Evolutionary conservation across 2,888 invertebrate species (phyloP).

Genomic region (Orthonevra nobilis): DNA sequence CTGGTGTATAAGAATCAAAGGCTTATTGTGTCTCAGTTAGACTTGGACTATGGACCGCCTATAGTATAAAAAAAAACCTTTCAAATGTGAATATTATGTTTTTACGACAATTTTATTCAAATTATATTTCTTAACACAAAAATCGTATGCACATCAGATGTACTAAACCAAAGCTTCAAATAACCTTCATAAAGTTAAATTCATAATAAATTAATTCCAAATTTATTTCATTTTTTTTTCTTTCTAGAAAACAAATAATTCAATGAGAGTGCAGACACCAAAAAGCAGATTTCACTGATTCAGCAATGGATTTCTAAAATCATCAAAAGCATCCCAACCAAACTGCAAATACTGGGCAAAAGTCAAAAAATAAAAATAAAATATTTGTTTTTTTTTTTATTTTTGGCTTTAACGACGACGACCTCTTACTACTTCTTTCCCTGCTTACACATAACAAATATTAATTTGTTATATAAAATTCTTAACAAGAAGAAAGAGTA

Average conservation of each 20-base stretch:
- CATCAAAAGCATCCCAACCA: slow-evolving; percentile 44
- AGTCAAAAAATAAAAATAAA: slow-evolving; percentile 65
- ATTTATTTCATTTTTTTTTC: slow-evolving; percentile 4
- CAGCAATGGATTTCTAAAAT: slow-evolving; percentile 63
- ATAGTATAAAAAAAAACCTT: too few species aligned
- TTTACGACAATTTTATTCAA: too few species aligned
- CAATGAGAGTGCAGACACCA: slow-evolving; percentile 62
- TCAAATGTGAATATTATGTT: too few species aligned
- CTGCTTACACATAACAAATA: slow-evolving; percentile 14
- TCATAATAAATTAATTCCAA: too few species aligned
- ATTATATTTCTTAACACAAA: too few species aligned
- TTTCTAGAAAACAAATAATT: slow-evolving; percentile 65
- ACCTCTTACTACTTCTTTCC: slow-evolving; percentile 25
- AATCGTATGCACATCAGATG: too few species aligned
- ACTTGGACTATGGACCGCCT: too few species aligned
- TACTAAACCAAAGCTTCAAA: too few species aligned
- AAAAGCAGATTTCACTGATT: slow-evolving; percentile 62
- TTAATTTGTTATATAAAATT: slow-evolving; percentile 31
- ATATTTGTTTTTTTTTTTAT: slow-evolving; percentile 8
- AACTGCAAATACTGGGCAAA: slow-evolving; percentile 51
- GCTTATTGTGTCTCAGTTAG: too few species aligned
- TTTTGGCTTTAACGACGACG: slow-evolving; percentile 60
- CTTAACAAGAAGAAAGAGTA: slow-evolving; percentile 39
- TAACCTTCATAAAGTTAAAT: too few species aligned
- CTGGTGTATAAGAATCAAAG: too few species aligned